A percentile compares a stretch with the other conserved stretches of the same genome.
phyloP scores from a whole-genome alignment of 2,797 vertebrate genomes.

The Chaetophractus vellerosus region DNA sequence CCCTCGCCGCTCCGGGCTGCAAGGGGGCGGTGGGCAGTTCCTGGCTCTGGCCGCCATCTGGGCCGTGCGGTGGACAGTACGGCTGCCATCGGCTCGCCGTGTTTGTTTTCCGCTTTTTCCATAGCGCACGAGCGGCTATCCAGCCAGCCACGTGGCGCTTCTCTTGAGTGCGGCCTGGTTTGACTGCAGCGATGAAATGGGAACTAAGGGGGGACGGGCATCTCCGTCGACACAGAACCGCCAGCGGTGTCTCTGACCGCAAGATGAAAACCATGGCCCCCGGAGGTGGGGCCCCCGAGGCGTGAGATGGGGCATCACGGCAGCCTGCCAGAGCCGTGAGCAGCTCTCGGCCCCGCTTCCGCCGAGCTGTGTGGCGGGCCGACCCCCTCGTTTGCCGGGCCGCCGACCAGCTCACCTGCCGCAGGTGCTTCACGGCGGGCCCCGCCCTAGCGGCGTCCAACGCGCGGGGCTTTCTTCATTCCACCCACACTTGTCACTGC shows the following conservation, averaged over 20 bases:
- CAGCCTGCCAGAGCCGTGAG: too few relatives aligned
- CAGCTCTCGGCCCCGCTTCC: background rate
- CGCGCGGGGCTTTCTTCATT: background rate
- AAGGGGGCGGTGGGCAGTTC: too few relatives aligned
- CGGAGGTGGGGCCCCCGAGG: background rate
- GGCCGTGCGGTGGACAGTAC: background rate
- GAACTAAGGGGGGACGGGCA: background rate
- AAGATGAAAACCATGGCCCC: background rate
- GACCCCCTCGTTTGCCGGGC: background rate
- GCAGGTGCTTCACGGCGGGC: fast-evolving
- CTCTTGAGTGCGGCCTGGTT: conserved; percentile 5
- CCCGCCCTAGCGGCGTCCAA: fast-evolving
- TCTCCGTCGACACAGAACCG: conserved; percentile 67
- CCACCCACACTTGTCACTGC: too few relatives aligned
- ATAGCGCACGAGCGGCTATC: background rate
- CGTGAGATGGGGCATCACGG: fast-evolving
- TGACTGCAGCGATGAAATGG: background rate
- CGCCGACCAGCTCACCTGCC: background rate
- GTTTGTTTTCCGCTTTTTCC: conserved; percentile 69
- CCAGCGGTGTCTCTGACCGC: conserved; percentile 21
- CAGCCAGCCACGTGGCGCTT: conserved; percentile 36
- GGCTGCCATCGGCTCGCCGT: background rate
- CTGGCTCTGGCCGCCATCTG: fast-evolving
- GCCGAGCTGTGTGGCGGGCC: fast-evolving
- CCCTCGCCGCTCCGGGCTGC: fast-evolving